A percentile compares a stretch with the other conserved stretches of the same genome.
Conservation (phyloP, 1,140 invertebrate genomes). For the Uloborus diversus region DNA sequence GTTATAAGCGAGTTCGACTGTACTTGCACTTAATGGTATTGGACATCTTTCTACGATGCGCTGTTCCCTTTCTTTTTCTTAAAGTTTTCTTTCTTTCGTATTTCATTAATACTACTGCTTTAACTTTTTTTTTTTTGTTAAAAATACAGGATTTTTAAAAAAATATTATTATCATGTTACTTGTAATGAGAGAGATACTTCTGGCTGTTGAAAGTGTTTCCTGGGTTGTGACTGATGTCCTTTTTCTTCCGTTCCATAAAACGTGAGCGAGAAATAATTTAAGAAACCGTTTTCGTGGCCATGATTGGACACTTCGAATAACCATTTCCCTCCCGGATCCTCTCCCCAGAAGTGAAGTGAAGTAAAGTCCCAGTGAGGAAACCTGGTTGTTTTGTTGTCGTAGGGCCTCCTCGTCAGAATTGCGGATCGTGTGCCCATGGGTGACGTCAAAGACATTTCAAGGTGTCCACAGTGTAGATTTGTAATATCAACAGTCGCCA, state of each 20-base stretch:
- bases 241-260: not conserved
- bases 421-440: constrained; percentile 75
- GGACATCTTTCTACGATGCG: too few relatives aligned
- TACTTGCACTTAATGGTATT: too few relatives aligned
- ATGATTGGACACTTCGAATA: not conserved
- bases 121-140: too few relatives aligned
- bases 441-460: constrained; percentile 75
- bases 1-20: too few relatives aligned
- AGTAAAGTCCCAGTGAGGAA: constrained; percentile 86
- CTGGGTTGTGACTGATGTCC: too few relatives aligned
- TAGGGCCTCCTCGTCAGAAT: constrained; percentile 75
- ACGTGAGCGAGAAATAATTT: not conserved
- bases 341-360: constrained; percentile 94
- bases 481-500: constrained; percentile 74
- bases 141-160: too few relatives aligned
- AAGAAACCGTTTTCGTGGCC: not conserved
- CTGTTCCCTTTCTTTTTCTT: too few relatives aligned
- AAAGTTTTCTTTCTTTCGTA: too few relatives aligned
- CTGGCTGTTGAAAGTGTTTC: too few relatives aligned
- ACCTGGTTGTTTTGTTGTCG: constrained; percentile 77
- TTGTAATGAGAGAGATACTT: too few relatives aligned
- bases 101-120: too few relatives aligned
- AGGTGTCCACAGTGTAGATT: constrained; percentile 78
- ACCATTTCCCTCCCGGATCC: constrained; percentile 79
- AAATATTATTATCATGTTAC: too few relatives aligned